A percentile compares a stretch with the other conserved stretches of the same genome.
These are phyloP conservation scores for Chalcis sispes DNA, from an alignment of 2,888 invertebrate genomes.

Conservation along the genomic window DNA sequence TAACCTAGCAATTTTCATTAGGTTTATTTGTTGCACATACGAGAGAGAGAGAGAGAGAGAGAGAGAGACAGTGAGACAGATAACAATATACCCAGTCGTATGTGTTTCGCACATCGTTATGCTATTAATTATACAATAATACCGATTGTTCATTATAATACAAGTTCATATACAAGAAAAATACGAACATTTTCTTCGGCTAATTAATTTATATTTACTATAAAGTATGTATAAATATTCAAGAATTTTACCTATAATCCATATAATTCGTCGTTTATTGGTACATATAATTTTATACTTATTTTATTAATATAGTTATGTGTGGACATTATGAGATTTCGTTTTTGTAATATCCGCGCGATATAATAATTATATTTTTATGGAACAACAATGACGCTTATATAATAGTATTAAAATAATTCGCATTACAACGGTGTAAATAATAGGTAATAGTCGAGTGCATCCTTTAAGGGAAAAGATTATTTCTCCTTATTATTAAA, in stretches of 20 bases:
- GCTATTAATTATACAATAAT: constrained; percentile 9
- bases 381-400: constrained; percentile 48
- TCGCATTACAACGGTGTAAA: constrained; percentile 32
- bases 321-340: constrained; percentile 25
- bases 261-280: constrained; percentile 44
- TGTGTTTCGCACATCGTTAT: constrained; percentile 1
- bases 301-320: constrained; percentile 25
- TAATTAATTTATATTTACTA: too few species aligned
- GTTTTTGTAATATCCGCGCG: constrained; percentile 38
- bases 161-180: constrained; percentile 48
- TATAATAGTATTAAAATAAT: constrained; percentile 19
- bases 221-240: too few species aligned
- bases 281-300: constrained; percentile 8
- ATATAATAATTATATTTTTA: constrained; percentile 25
- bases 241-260: constrained; percentile 28
- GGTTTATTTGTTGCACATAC: background rate
- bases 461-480: constrained; percentile 27
- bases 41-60: too few species aligned
- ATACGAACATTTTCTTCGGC: constrained; percentile 37
- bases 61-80: too few species aligned
- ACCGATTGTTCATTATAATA: constrained; percentile 41
- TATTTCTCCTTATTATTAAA: constrained; percentile 19
- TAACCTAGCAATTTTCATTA: background rate
- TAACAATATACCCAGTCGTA: constrained; percentile 23
- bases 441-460: constrained; percentile 21